phyloP scores from a whole-genome alignment of 1,140 invertebrate species.

The Drosophila parvula region DNA sequence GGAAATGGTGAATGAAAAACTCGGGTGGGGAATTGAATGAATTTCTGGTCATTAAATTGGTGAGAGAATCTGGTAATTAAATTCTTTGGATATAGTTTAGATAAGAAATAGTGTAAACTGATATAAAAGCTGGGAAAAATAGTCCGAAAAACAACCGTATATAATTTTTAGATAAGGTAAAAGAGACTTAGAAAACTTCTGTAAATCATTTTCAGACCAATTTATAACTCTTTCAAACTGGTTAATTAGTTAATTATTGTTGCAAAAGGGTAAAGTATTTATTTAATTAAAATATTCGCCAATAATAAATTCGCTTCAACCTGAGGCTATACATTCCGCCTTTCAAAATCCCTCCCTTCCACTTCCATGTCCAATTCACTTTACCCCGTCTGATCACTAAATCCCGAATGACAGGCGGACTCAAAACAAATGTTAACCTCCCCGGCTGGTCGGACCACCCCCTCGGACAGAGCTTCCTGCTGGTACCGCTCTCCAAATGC shows the following conservation, averaged over 20 bases:
- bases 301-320: not conserved
- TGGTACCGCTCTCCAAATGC: conserved; percentile 34
- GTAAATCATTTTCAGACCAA: not conserved
- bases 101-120: not conserved
- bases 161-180: not conserved
- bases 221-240: not conserved
- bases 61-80: not conserved
- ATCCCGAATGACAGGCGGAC: conserved; percentile 57
- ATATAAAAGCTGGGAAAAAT: not conserved
- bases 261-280: no score
- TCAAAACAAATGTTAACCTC: conserved; percentile 64
- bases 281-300: no score
- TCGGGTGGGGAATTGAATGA: conserved; percentile 29
- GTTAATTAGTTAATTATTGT: no score
- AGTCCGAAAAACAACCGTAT: not conserved
- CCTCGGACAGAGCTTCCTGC: conserved; percentile 60
- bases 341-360: conserved; percentile 13
- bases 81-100: not conserved
- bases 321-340: conserved; percentile 2
- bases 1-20: conserved; percentile 37
- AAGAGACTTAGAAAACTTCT: no score
- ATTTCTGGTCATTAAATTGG: conserved; percentile 10
- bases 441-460: not conserved
- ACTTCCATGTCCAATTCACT: conserved; percentile 19
- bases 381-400: conserved; percentile 32